Evolutionary conservation across 2,797 vertebrate species (phyloP).

Genomic region (Sebastes diploproa): DNA sequence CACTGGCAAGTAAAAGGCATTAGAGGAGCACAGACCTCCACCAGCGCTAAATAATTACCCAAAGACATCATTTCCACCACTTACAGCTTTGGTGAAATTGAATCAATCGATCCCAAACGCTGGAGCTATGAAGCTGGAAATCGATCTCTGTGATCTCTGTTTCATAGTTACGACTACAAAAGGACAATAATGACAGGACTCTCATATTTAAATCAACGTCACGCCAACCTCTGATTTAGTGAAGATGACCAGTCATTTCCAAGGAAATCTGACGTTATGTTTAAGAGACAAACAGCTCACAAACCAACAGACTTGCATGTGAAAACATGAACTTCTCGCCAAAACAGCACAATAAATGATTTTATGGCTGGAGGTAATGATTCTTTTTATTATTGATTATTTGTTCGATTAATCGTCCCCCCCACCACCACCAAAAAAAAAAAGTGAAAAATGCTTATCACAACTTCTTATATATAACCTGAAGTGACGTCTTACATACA

Average conservation of each 20-base stretch:
- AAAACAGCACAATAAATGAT: not conserved
- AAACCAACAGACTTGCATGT: not conserved
- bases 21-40: not conserved
- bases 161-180: not conserved
- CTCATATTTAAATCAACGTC: not conserved
- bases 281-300: no score
- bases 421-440: not conserved
- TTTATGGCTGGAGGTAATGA: not conserved
- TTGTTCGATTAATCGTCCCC: not conserved
- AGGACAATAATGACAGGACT: not conserved
- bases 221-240: not conserved
- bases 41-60: not conserved
- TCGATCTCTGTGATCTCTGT: not conserved
- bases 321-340: not conserved
- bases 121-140: not conserved
- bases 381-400: not conserved
- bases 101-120: not conserved
- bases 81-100: not conserved
- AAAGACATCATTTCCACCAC: not conserved
- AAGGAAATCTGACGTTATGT: not conserved
- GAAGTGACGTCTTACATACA: not conserved
- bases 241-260: not conserved
- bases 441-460: not conserved
- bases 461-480: not conserved
- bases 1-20: not conserved